These are phyloP conservation scores for Drosophila bifasciata DNA, from an alignment of 1,140 invertebrate species.

Conservation along the genomic window DNA sequence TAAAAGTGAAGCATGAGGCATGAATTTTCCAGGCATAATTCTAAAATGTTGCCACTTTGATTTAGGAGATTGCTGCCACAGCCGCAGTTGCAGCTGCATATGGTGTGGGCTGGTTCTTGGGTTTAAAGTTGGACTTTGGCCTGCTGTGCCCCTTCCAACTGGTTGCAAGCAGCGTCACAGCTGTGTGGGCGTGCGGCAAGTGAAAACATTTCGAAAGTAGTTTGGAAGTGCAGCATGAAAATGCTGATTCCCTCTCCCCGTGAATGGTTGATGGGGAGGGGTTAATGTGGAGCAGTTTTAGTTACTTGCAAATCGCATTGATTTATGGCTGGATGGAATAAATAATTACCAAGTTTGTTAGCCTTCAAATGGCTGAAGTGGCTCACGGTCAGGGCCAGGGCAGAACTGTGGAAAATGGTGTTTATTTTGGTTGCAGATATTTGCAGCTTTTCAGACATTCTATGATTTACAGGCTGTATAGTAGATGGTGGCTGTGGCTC, in stretches of 20 bases:
- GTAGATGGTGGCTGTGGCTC: no score
- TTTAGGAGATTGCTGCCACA: conserved; percentile 3
- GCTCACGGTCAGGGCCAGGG: conserved; percentile 27
- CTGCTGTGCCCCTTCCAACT: conserved; percentile 9
- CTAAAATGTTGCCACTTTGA: conserved; percentile 28
- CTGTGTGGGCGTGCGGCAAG: conserved; percentile 57
- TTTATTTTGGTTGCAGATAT: no score
- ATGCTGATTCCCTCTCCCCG: conserved; percentile 38
- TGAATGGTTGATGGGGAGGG: conserved; percentile 1
- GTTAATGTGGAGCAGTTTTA: conserved; percentile 29
- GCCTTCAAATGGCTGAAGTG: conserved; percentile 2
- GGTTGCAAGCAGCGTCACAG: conserved; percentile 17
- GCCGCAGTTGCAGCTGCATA: conserved; percentile 2
- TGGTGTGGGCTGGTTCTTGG: conserved; percentile 35
- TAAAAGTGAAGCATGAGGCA: conserved; percentile 14
- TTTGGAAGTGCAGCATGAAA: conserved; percentile 63
- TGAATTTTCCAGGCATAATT: conserved; percentile 24
- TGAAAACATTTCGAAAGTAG: conserved; percentile 77
- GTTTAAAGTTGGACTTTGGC: conserved; percentile 47
- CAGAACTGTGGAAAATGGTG: no score
- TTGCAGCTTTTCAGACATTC: no score
- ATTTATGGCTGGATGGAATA: conserved; percentile 39
- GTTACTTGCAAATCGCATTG: conserved; percentile 47
- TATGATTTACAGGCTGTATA: no score
- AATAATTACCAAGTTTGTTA: conserved; percentile 44